These are phyloP conservation scores for Microtus ochrogaster DNA, from an alignment of 2,113 vertebrate species.

Conservation along the genomic window DNA sequence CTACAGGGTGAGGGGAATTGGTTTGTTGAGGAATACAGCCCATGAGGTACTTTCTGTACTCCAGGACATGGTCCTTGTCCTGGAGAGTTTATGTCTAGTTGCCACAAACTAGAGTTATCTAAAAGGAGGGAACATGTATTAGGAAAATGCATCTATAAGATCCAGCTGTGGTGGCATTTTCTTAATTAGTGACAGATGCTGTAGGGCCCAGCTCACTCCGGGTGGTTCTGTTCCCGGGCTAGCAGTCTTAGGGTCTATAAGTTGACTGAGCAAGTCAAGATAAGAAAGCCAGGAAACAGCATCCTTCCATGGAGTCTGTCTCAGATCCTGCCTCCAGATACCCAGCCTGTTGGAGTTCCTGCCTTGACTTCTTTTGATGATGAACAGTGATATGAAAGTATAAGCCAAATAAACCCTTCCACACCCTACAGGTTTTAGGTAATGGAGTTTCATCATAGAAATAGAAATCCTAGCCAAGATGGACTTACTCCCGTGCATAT, in stretches of 20 bases:
- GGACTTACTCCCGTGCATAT: accelerated
- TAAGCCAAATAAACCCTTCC: neutral
- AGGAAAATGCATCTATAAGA: neutral
- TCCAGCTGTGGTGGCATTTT: neutral
- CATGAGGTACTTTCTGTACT: neutral
- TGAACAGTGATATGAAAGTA: neutral
- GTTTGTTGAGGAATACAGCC: neutral
- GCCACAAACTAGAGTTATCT: neutral
- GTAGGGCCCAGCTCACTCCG: neutral
- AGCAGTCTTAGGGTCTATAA: neutral
- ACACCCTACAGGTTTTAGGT: neutral
- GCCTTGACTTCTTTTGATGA: neutral
- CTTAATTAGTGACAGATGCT: neutral
- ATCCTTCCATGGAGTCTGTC: neutral
- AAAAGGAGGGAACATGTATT: no score
- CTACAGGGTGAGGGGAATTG: neutral
- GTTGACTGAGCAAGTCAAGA: neutral
- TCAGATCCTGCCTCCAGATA: neutral
- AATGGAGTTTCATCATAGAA: neutral
- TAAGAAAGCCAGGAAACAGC: neutral
- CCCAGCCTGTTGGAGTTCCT: no score
- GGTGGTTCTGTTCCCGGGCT: no score
- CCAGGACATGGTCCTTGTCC: neutral
- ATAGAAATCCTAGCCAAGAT: neutral
- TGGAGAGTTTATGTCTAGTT: neutral